Percentiles rank a stretch among this genome's conserved stretches.
These are phyloP conservation scores for Prionailurus viverrinus DNA, from an alignment of 2,113 vertebrate species.

Conservation along the genomic window DNA sequence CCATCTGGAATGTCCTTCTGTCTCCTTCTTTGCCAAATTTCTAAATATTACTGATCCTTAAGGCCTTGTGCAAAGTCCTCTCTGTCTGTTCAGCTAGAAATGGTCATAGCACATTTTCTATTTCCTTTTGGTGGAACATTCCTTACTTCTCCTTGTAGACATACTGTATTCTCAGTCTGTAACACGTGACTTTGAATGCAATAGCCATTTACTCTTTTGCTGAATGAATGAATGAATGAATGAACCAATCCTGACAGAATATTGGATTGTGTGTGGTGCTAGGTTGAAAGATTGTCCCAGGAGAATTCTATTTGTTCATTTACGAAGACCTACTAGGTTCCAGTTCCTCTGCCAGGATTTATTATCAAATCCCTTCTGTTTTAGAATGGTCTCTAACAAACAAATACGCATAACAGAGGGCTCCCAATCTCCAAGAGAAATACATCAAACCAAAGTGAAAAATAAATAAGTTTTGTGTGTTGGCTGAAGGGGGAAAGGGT, in stretches of 20 bases:
- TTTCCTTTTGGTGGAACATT: background rate
- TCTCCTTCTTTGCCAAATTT: slow-evolving; percentile 66
- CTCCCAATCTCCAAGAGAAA: background rate
- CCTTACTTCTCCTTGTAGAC: background rate
- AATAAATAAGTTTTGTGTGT: background rate
- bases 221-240: background rate
- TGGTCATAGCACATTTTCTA: background rate
- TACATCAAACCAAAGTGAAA: slow-evolving; percentile 7
- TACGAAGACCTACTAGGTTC: slow-evolving; percentile 6
- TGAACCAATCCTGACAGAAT: background rate
- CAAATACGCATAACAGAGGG: slow-evolving; percentile 43
- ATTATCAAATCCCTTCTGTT: slow-evolving; percentile 35
- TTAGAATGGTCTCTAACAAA: slow-evolving; percentile 32
- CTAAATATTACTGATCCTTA: slow-evolving; percentile 52
- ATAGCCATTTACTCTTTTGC: background rate
- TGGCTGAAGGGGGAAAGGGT: background rate
- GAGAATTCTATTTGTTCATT: slow-evolving; percentile 33
- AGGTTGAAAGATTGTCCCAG: background rate
- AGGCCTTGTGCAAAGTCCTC: slow-evolving; percentile 40
- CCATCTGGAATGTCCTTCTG: slow-evolving; percentile 78
- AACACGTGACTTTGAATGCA: background rate
- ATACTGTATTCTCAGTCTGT: background rate
- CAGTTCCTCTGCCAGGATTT: background rate
- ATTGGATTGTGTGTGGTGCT: background rate
- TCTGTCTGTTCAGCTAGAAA: background rate